A percentile compares a stretch with the other conserved stretches of the same genome.
These are phyloP conservation scores for Elysia crispata DNA, from an alignment of 2,888 invertebrate genomes.

Conservation along the genomic window DNA sequence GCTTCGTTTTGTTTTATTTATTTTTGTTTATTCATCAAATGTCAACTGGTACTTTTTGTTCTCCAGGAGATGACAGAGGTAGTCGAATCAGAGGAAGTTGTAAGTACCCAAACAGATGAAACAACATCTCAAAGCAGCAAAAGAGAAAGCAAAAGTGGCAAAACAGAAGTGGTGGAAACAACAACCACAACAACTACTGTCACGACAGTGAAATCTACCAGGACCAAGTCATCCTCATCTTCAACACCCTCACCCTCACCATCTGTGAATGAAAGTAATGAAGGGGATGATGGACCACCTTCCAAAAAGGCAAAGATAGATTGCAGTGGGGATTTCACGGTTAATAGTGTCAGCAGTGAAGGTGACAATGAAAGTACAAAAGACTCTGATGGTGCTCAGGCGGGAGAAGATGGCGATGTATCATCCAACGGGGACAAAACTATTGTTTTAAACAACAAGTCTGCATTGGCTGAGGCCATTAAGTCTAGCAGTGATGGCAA, in stretches of 20 bases:
- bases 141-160: slow-evolving; percentile 21
- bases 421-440: too few species aligned
- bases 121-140: slow-evolving; percentile 35
- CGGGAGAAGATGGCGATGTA: slow-evolving; percentile 3
- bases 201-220: slow-evolving; percentile 52
- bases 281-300: slow-evolving; percentile 53
- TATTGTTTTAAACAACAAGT: slow-evolving; percentile 28
- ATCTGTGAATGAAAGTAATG: not conserved
- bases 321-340: slow-evolving; percentile 33
- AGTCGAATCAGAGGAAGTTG: slow-evolving; percentile 39
- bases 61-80: slow-evolving; percentile 30
- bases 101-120: slow-evolving; percentile 38
- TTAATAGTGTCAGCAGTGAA: slow-evolving; percentile 45
- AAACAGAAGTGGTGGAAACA: slow-evolving; percentile 54
- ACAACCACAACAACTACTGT: slow-evolving; percentile 52
- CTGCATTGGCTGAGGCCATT: slow-evolving; percentile 39
- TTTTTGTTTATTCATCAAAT: too few species aligned
- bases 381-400: slow-evolving; percentile 28
- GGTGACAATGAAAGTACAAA: not conserved
- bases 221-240: slow-evolving; percentile 49
- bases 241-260: slow-evolving; percentile 50
- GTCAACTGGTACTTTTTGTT: not conserved
- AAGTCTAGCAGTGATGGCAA: slow-evolving; percentile 49
- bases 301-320: slow-evolving; percentile 54
- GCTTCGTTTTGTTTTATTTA: too few species aligned